Evolutionary conservation across 35 echinoderm and acorn worm species (phyloP).

Genomic region (Apostichopus japonicus): DNA sequence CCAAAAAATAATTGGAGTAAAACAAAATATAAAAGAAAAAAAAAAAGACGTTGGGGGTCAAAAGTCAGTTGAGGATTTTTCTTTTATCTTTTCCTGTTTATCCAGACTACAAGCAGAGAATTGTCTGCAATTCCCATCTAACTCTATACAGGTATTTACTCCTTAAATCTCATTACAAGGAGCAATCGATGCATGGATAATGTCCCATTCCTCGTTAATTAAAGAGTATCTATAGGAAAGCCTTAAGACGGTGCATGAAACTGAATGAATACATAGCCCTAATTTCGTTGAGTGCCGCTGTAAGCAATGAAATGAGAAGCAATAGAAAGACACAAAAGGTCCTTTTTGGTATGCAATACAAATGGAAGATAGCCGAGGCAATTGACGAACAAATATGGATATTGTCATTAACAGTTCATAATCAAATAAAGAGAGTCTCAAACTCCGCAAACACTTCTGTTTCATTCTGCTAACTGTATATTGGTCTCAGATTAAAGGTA

Average conservation of each 20-base stretch:
- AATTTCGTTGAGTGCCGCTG: conserved; percentile 60
- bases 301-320: conserved; percentile 6
- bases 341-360: neutral
- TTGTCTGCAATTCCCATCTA: conserved; percentile 36
- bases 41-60: neutral
- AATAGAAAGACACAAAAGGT: neutral
- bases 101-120: neutral
- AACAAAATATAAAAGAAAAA: too few relatives aligned
- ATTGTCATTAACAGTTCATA: conserved; percentile 58
- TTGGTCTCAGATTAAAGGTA: too few relatives aligned
- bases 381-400: conserved; percentile 59
- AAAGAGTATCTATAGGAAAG: conserved; percentile 46
- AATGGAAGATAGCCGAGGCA: conserved; percentile 6
- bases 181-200: conserved; percentile 64
- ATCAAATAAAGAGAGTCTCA: conserved; percentile 36
- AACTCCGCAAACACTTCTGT: neutral
- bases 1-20: too few relatives aligned
- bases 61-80: neutral
- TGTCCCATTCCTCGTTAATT: conserved; percentile 60
- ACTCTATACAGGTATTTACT: conserved; percentile 51
- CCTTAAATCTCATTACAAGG: conserved; percentile 53
- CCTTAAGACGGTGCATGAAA: conserved; percentile 51
- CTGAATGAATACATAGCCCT: conserved; percentile 62
- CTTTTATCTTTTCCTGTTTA: neutral
- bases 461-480: too few relatives aligned